These are phyloP conservation scores for Peucedramus taeniatus DNA, from an alignment of 2,113 vertebrate genomes.

Conservation along the genomic window DNA sequence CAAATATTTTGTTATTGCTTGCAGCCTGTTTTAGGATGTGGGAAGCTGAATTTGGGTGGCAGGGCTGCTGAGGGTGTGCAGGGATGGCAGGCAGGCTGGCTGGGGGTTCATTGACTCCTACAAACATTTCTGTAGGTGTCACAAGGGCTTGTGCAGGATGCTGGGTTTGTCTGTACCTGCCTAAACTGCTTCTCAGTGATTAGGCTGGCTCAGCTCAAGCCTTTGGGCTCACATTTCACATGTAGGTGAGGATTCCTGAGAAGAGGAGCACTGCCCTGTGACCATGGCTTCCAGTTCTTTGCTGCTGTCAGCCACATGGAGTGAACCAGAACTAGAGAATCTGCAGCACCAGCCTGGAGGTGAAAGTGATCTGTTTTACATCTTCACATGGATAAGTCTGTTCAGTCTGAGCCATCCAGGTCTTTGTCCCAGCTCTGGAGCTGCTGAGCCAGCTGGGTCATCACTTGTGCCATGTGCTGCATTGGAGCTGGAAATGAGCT, in stretches of 20 bases:
- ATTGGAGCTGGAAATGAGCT: not conserved
- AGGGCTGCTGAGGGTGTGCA: not conserved
- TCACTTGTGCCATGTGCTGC: not conserved
- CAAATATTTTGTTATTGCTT: not conserved
- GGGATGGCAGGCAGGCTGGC: not conserved
- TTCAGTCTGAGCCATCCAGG: not conserved
- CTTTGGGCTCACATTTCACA: accelerated
- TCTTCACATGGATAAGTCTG: not conserved
- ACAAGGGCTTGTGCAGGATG: not conserved
- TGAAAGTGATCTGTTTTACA: not conserved
- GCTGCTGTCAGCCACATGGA: not conserved
- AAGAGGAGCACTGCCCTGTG: not conserved
- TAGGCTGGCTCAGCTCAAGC: not conserved
- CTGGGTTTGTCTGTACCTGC: not conserved
- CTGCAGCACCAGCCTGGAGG: not conserved
- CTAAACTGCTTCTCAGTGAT: not conserved
- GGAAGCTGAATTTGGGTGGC: not conserved
- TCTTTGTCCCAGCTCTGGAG: not conserved
- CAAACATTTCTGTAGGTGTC: not conserved
- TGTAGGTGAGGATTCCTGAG: not conserved
- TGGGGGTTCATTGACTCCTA: not conserved
- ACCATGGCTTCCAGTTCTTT: accelerated
- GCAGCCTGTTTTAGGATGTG: not conserved
- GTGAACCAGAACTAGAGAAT: not conserved
- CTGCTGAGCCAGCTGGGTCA: not conserved